Percentiles rank a stretch among this genome's conserved stretches.
phyloP scores from a whole-genome alignment of 2,797 vertebrate species.

The Ateles fusciceps region DNA sequence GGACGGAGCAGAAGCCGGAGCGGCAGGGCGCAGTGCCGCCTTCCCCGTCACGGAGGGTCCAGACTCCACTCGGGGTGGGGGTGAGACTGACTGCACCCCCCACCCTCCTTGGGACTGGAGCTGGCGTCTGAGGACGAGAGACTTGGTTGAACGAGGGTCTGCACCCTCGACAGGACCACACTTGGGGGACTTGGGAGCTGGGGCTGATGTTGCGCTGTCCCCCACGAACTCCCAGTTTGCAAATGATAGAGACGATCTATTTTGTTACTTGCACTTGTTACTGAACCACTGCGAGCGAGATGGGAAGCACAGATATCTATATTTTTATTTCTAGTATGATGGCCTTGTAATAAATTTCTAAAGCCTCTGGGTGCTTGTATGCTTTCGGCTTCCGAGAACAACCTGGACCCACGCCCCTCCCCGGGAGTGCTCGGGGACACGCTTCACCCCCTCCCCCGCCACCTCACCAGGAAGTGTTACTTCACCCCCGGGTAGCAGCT shows the following conservation, averaged over 20 bases:
- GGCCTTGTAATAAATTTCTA: slow-evolving; percentile 79
- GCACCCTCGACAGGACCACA: background rate
- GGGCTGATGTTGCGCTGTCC: background rate
- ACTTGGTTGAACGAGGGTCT: background rate
- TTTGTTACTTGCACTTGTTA: slow-evolving; percentile 67
- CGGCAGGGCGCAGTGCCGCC: background rate
- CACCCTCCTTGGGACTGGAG: background rate
- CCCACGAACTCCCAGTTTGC: background rate
- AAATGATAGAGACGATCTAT: background rate
- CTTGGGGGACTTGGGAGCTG: background rate
- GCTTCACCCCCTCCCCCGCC: background rate
- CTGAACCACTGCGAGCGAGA: slow-evolving; percentile 38
- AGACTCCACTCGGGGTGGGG: background rate
- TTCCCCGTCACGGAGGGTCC: background rate
- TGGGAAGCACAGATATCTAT: slow-evolving; percentile 38
- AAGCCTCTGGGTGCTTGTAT: background rate
- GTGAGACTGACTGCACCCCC: background rate
- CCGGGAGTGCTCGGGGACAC: background rate
- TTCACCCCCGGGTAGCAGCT: slow-evolving; percentile 32
- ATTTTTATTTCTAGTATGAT: slow-evolving; percentile 69
- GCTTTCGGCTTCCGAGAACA: background rate
- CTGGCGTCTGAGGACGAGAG: background rate
- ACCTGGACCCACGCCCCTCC: fast-evolving
- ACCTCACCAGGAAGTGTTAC: slow-evolving; percentile 52
- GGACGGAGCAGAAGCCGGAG: background rate